Evolutionary conservation across 2,797 vertebrate species (phyloP), one percentile per base, ranked within the genome.

Genomic region (Siniperca scherzeri): DNA sequence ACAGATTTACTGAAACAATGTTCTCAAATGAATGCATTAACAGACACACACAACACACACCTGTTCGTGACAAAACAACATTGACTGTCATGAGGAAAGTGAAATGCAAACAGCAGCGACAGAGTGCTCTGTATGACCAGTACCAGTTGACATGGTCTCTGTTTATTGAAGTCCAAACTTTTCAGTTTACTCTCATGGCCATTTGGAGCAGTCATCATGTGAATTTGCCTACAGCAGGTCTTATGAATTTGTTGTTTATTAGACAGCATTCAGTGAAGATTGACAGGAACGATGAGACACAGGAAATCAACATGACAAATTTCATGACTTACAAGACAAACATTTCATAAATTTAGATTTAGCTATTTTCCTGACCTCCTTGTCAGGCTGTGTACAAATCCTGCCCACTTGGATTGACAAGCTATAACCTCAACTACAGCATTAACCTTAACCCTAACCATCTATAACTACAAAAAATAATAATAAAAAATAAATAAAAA

Each of bases 371-470:
- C 30, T 30, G 30, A 30, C 2, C 30, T 55, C 72, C 50, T 7
- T 73, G 44, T 73, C 52, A 66, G 62, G 67, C 67, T 72, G 57
- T 33, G 71, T 52, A 61, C 52, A 67, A 64, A 73, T 70, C 44
- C 42, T 73, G 27, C 56, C 55, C 40, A 50, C 70, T 71, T 74
- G 25, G 57, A 70, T 2, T n/a, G 57, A 65, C 40, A 60, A 48
- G 42, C 9, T 53, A 25, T 36, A 22, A 52, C 48, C 40, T 71
- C 60, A 62, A 50, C 61, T 7, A n/a, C 38, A 68, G 25, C 48
- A 60, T 73, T 59, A 62, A 74, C 40, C 33, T 50, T 27, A 46
- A 61, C 60, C 69, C 61, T 36, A 59, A 62, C 22, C 60, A 62
- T 19, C 30, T 72, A 22, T 65, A 56, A 70, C 48, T 70, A 48